Conservation (phyloP, 2,888 invertebrate genomes). For the Caenorhabditis virilis region DNA sequence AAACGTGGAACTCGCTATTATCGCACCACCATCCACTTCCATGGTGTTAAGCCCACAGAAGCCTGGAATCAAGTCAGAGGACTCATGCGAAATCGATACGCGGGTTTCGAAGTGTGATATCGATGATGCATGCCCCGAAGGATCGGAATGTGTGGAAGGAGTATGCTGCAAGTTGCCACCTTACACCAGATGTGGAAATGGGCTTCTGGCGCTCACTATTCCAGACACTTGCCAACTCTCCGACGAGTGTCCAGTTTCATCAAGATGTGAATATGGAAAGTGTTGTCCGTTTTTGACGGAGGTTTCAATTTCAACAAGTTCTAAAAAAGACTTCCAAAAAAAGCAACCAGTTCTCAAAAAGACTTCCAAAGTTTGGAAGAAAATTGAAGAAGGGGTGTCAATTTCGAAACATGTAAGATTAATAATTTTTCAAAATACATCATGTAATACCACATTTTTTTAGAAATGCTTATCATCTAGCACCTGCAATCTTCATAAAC, state of each 20-base stretch:
- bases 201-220: constrained; percentile 45
- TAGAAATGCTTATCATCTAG: constrained; percentile 33
- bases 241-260: constrained; percentile 56
- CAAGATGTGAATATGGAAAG: constrained; percentile 49
- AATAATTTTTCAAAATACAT: not conserved
- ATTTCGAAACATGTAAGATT: constrained; percentile 15
- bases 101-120: constrained; percentile 43
- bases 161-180: constrained; percentile 43
- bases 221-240: constrained; percentile 40
- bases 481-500: constrained; percentile 33
- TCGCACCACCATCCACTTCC: constrained; percentile 6
- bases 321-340: not conserved
- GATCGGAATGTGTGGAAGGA: constrained; percentile 53
- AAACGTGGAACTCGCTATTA: constrained; percentile 12
- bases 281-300: constrained; percentile 48
- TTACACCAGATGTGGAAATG: constrained; percentile 37
- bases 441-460: too few relatives aligned
- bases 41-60: constrained; percentile 1
- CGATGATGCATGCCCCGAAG: constrained; percentile 50
- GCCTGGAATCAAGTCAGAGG: constrained; percentile 1
- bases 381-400: constrained; percentile 19
- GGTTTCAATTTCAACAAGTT: not conserved
- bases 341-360: not conserved
- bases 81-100: constrained; percentile 32
- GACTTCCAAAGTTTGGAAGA: not conserved